A percentile compares a stretch with the other conserved stretches of the same genome.
Evolutionary conservation across 2,797 vertebrate genomes (phyloP).

Genomic region (Rhodeus uyekii): DNA sequence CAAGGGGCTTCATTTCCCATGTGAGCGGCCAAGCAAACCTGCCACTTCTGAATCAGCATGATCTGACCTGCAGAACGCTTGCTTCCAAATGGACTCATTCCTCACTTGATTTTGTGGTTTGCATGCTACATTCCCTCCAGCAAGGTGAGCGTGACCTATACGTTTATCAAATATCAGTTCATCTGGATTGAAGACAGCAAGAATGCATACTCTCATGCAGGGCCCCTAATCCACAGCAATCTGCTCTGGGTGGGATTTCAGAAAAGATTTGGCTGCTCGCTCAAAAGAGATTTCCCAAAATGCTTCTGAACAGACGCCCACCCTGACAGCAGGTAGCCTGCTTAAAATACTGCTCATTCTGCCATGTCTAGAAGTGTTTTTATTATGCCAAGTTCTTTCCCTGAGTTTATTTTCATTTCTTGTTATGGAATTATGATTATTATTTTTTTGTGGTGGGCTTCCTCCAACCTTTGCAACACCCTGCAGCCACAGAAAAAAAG

Average conservation of each 20-base stretch:
- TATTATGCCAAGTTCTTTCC: not conserved
- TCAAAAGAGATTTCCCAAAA: conserved; percentile 41
- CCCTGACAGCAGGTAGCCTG: conserved; percentile 30
- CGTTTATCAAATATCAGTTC: conserved; percentile 46
- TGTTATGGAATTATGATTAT: not conserved
- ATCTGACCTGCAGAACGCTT: conserved; percentile 11
- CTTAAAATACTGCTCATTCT: conserved; percentile 15
- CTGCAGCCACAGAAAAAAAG: not conserved
- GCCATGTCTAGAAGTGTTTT: not conserved
- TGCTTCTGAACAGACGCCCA: conserved; percentile 36
- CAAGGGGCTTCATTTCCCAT: conserved; percentile 3
- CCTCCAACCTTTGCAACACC: not conserved
- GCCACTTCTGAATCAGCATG: conserved; percentile 17
- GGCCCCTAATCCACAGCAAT: conserved; percentile 53
- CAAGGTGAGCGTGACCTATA: not conserved
- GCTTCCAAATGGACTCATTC: conserved; percentile 10
- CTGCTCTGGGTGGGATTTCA: conserved; percentile 51
- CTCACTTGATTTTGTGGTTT: conserved; percentile 20
- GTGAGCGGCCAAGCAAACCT: conserved; percentile 18
- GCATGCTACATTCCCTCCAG: conserved; percentile 12
- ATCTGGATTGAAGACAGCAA: conserved; percentile 31
- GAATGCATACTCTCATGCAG: conserved; percentile 27
- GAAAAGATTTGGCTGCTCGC: conserved; percentile 27
- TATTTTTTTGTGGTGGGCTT: not conserved
- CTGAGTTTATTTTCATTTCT: not conserved